A percentile compares a stretch with the other conserved stretches of the same genome.
These are phyloP conservation scores for Ephydatia muelleri DNA, from an alignment of 37 sponge, comb jelly and placozoan genomes.

Conservation along the genomic window DNA sequence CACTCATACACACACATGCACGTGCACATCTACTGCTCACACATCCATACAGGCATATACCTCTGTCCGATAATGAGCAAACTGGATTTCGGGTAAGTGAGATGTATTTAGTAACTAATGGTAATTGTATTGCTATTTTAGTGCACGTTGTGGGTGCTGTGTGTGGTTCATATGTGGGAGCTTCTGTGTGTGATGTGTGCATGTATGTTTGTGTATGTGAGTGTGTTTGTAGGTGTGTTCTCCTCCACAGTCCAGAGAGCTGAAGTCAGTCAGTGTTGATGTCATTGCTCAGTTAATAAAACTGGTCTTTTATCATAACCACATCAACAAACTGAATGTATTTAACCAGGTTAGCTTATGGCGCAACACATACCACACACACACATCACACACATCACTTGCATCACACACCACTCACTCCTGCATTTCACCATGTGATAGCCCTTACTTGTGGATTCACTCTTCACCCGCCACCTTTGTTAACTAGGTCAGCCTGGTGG, in stretches of 20 bases:
- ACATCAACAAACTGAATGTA: conserved; percentile 82
- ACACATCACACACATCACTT: too few relatives aligned
- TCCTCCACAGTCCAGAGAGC: conserved; percentile 62
- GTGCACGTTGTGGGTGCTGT: too few relatives aligned
- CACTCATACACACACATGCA: too few relatives aligned
- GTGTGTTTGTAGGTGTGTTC: neutral
- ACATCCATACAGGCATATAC: conserved; percentile 19
- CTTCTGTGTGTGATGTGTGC: neutral
- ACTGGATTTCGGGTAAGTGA: conserved; percentile 48
- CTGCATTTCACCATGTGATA: neutral
- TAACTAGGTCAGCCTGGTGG: conserved; percentile 75
- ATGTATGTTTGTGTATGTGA: neutral
- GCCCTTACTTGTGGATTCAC: neutral
- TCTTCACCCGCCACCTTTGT: neutral
- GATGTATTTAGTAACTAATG: too few relatives aligned
- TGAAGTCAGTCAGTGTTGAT: conserved; percentile 84
- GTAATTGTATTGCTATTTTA: too few relatives aligned
- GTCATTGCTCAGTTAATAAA: conserved; percentile 62
- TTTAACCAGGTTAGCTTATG: conserved; percentile 73
- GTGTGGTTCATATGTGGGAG: too few relatives aligned
- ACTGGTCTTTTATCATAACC: conserved; percentile 69
- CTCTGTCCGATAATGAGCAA: conserved; percentile 58
- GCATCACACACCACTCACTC: neutral
- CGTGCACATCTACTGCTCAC: neutral
- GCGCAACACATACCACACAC: too few relatives aligned